Evolutionary conservation across 2,113 vertebrate species (phyloP).

Genomic region (Speoplatyrhinus poulsoni): DNA sequence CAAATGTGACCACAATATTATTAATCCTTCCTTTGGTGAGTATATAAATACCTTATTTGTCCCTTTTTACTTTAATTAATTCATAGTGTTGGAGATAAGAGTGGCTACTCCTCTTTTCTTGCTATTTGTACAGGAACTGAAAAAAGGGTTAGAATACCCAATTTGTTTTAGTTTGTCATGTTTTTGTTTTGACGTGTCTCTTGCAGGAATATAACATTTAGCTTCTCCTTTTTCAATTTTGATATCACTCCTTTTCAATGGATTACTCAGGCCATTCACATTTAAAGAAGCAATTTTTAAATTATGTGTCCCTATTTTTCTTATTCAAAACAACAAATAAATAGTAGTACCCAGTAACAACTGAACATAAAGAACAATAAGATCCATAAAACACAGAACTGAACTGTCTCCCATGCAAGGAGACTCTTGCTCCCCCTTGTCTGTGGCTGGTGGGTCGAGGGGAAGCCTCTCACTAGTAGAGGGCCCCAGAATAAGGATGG

Average conservation of each 20-base stretch:
- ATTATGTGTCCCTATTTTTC: background rate
- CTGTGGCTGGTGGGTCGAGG: background rate
- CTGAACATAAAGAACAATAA: background rate
- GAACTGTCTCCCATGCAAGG: background rate
- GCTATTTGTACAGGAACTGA: background rate
- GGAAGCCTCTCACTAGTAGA: too few relatives aligned
- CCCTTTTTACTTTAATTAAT: slow-evolving; percentile 1
- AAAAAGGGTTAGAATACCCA: background rate
- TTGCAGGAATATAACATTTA: background rate
- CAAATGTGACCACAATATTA: background rate
- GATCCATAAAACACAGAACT: background rate
- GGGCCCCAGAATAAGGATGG: too few relatives aligned
- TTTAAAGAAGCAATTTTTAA: background rate
- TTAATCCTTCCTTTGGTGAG: background rate
- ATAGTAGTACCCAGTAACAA: background rate
- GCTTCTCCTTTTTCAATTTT: background rate
- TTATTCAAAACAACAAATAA: too few relatives aligned
- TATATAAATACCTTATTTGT: background rate
- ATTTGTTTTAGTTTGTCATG: background rate
- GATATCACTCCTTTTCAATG: background rate
- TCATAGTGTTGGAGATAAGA: background rate
- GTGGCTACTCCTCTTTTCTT: too few relatives aligned
- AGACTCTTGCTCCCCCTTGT: background rate
- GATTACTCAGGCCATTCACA: background rate
- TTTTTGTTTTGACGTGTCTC: background rate